Conservation (phyloP, 1,140 invertebrate species). For the Pseudomyrmex cubaensis region DNA sequence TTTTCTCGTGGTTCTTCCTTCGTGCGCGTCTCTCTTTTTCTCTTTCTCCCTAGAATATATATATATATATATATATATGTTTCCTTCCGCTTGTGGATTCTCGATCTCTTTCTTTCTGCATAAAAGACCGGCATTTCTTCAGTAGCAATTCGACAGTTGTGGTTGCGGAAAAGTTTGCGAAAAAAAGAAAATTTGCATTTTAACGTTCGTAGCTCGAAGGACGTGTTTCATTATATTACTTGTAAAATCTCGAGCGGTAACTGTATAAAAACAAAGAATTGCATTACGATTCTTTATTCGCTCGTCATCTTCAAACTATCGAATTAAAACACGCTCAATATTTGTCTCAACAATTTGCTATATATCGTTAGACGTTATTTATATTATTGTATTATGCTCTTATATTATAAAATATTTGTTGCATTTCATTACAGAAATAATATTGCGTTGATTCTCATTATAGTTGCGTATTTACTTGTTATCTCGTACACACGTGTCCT, state of each 20-base stretch:
- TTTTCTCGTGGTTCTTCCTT: background rate
- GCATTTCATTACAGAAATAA: no score
- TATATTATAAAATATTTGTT: no score
- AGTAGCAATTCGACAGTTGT: constrained; percentile 73
- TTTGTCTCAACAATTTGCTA: no score
- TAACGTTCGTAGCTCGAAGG: constrained; percentile 24
- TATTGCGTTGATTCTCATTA: no score
- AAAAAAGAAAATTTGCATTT: constrained; percentile 62
- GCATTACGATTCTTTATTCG: no score
- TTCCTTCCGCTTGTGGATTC: constrained; percentile 33
- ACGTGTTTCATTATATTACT: constrained; percentile 15
- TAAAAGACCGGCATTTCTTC: constrained; percentile 19
- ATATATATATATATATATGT: background rate
- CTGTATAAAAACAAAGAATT: no score
- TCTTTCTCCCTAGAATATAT: background rate
- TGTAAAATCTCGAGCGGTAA: background rate
- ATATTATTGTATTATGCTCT: no score
- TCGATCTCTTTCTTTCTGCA: constrained; percentile 45
- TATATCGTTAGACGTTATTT: no score
- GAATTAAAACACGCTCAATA: no score
- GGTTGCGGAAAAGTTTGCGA: constrained; percentile 73
- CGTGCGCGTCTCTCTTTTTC: constrained; percentile 33
- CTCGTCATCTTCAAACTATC: no score
- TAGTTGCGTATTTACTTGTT: no score
- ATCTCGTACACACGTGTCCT: no score